phyloP scores from a whole-genome alignment of 2,113 vertebrate species.

The Cololabis saira region DNA sequence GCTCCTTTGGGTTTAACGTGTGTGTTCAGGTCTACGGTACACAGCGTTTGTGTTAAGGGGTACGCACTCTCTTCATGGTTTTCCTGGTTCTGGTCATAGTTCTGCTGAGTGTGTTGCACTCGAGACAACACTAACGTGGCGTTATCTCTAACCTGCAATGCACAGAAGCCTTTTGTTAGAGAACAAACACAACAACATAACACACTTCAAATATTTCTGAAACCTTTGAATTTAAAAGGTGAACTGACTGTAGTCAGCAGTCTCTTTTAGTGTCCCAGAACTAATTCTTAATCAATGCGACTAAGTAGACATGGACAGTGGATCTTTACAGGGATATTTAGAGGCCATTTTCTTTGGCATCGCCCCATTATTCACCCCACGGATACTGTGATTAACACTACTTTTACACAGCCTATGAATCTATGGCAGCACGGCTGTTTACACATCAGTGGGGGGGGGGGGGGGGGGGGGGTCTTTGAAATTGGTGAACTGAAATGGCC shows the following conservation, averaged over 20 bases:
- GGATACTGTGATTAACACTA: slow-evolving; percentile 62
- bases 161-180: slow-evolving; percentile 41
- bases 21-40: not conserved
- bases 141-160: slow-evolving; percentile 91
- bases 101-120: slow-evolving; percentile 88
- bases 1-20: slow-evolving; percentile 16
- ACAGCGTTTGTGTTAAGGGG: slow-evolving; percentile 1
- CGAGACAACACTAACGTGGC: slow-evolving; percentile 92
- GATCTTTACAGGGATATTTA: slow-evolving; percentile 60
- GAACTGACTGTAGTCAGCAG: slow-evolving; percentile 33
- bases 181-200: slow-evolving; percentile 6
- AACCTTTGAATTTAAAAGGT: slow-evolving; percentile 13
- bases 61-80: slow-evolving; percentile 93
- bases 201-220: not conserved
- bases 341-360: slow-evolving; percentile 43
- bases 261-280: slow-evolving; percentile 16
- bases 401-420: slow-evolving; percentile 40
- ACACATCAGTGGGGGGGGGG: slow-evolving; percentile 13
- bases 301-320: slow-evolving; percentile 28
- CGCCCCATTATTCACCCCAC: slow-evolving; percentile 50
- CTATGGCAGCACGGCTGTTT: slow-evolving; percentile 14
- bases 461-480: slow-evolving; percentile 19
- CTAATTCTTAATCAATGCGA: slow-evolving; percentile 63
- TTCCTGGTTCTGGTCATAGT: slow-evolving; percentile 95
- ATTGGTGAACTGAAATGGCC: slow-evolving; percentile 33